Evolutionary conservation across 2,113 vertebrate species (phyloP).

Genomic region (Sceloporus tristichus): DNA sequence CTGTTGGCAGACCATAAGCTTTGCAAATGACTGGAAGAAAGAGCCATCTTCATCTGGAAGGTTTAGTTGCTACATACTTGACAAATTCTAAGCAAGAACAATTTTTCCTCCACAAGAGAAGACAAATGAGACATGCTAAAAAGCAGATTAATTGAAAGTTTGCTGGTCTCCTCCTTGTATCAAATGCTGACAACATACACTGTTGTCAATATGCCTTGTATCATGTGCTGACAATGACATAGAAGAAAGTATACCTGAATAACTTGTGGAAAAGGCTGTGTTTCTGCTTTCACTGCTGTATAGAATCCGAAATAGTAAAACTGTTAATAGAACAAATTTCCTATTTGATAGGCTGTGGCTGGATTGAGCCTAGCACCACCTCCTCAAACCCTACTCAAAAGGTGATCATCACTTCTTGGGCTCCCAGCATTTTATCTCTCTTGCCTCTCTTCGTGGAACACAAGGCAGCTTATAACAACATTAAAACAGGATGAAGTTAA

Average conservation of each 20-base stretch:
- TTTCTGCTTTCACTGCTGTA: not conserved
- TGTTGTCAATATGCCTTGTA: too few relatives aligned
- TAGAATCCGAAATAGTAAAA: not conserved
- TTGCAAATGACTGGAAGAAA: not conserved
- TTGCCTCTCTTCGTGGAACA: too few relatives aligned
- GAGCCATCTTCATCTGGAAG: not conserved
- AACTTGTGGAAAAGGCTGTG: not conserved
- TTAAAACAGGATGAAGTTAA: too few relatives aligned
- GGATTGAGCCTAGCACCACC: not conserved
- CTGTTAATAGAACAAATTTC: not conserved
- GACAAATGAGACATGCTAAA: not conserved
- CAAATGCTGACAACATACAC: too few relatives aligned
- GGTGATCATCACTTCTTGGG: not conserved
- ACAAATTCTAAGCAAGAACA: not conserved
- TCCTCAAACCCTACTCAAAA: not conserved
- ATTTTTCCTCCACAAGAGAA: not conserved
- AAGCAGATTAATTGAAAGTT: not conserved
- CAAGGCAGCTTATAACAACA: too few relatives aligned
- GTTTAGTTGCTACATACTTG: too few relatives aligned
- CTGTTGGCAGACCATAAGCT: not conserved
- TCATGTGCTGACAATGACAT: not conserved
- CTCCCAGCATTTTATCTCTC: too few relatives aligned
- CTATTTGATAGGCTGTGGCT: not conserved
- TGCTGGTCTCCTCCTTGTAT: not conserved
- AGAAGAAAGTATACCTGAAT: not conserved